These are phyloP conservation scores for Panonychus citri DNA, from an alignment of 1,140 invertebrate species.

Conservation along the genomic window DNA sequence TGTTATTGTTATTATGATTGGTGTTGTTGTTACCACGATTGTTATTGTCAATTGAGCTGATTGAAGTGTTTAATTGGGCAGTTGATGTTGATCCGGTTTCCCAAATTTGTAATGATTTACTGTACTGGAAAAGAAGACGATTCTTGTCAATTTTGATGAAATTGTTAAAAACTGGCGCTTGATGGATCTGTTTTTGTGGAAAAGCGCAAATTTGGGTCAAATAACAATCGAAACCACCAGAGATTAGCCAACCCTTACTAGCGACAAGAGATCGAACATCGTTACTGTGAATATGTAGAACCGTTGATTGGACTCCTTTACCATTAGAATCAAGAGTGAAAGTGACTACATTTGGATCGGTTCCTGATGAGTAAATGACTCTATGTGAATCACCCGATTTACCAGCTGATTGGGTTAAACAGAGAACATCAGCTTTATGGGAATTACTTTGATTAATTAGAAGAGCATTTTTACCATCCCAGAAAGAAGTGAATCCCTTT, in stretches of 20 bases:
- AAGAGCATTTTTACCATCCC: slow-evolving; percentile 54
- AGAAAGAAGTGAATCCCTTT: slow-evolving; percentile 54
- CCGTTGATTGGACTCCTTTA: slow-evolving; percentile 16
- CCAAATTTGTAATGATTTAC: slow-evolving; percentile 13
- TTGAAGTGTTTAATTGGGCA: not conserved
- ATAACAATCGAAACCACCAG: slow-evolving; percentile 11
- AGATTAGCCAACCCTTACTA: slow-evolving; percentile 19
- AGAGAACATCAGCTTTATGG: slow-evolving; percentile 52
- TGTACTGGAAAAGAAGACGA: slow-evolving; percentile 11
- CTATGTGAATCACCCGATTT: slow-evolving; percentile 14
- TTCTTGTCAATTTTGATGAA: not conserved
- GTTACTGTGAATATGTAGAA: slow-evolving; percentile 44
- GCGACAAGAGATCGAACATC: slow-evolving; percentile 48
- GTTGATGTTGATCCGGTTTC: slow-evolving; percentile 2
- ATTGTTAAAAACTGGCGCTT: slow-evolving; percentile 3
- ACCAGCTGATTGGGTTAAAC: slow-evolving; percentile 33
- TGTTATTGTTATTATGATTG: too few species aligned
- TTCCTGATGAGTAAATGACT: slow-evolving; percentile 26
- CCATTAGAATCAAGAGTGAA: slow-evolving; percentile 30
- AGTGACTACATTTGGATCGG: slow-evolving; percentile 49
- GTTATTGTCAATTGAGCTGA: too few species aligned
- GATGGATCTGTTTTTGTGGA: not conserved
- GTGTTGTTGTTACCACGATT: too few species aligned
- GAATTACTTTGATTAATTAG: slow-evolving; percentile 44
- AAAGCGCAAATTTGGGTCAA: not conserved